phyloP scores from a whole-genome alignment of 2,888 invertebrate genomes.

The Chesias legatella region DNA sequence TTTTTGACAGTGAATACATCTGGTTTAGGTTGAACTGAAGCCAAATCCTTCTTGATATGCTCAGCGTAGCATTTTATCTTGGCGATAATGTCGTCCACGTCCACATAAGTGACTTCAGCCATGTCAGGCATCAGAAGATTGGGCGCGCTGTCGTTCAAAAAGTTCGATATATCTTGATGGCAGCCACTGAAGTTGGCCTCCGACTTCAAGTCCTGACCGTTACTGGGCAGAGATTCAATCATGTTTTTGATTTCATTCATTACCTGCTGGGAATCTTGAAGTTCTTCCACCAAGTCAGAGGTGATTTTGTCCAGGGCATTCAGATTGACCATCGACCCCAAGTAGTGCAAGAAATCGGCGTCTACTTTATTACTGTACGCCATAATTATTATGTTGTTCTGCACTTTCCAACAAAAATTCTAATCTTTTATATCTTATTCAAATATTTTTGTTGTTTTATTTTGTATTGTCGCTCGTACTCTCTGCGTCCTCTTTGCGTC shows the following conservation, averaged over 20 bases:
- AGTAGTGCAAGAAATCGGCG: conserved; percentile 46
- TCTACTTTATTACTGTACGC: conserved; percentile 19
- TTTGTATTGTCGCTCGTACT: too few relatives aligned
- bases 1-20: conserved; percentile 13
- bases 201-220: conserved; percentile 18
- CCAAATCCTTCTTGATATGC: conserved; percentile 51
- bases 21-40: conserved; percentile 27
- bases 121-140: conserved; percentile 59
- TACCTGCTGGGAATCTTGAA: conserved; percentile 57
- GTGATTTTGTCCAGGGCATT: conserved; percentile 61
- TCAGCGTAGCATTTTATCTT: conserved; percentile 58
- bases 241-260: conserved; percentile 59
- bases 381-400: conserved; percentile 3
- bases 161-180: conserved; percentile 51
- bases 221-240: conserved; percentile 45
- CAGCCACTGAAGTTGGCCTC: conserved; percentile 30
- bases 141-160: conserved; percentile 51
- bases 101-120: conserved; percentile 43
- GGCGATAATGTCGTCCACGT: conserved; percentile 54
- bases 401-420: not conserved
- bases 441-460: too few relatives aligned
- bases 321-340: conserved; percentile 54
- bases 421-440: too few relatives aligned
- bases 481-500: too few relatives aligned
- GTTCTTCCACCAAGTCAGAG: conserved; percentile 52